Evolutionary conservation across 2,888 invertebrate species (phyloP).

Genomic region (Trachelus tabidus): DNA sequence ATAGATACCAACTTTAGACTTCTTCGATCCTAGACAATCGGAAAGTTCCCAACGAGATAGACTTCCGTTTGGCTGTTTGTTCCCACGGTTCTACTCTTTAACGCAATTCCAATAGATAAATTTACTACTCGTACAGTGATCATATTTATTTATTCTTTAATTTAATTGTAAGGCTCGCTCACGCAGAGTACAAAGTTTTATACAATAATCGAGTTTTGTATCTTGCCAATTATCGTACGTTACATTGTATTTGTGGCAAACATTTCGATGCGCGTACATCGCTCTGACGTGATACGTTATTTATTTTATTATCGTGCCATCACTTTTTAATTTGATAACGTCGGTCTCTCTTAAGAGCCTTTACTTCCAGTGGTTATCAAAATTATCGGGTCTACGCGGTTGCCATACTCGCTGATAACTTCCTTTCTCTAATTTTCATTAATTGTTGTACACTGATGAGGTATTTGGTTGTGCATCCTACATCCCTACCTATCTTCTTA

Average conservation of each 20-base stretch:
- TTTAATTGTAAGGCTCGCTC: not conserved
- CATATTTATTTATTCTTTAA: conserved; percentile 6
- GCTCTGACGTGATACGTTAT: not conserved
- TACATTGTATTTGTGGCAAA: not conserved
- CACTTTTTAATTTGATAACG: not conserved
- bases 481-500: conserved; percentile 54
- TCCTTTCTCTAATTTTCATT: conserved; percentile 8
- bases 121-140: not conserved
- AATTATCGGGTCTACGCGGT: too few relatives aligned
- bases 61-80: not conserved
- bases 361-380: too few relatives aligned
- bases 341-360: not conserved
- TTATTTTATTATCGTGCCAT: not conserved
- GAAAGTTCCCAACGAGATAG: not conserved
- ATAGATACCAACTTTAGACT: not conserved
- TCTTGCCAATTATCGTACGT: not conserved
- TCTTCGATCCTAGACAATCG: not conserved
- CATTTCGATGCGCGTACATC: not conserved
- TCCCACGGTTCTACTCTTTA: not conserved
- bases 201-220: not conserved
- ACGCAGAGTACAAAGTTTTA: not conserved
- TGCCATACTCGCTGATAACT: not conserved
- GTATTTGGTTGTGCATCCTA: conserved; percentile 57
- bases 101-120: not conserved
- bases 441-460: conserved; percentile 23